A percentile compares a stretch with the other conserved stretches of the same genome.
Conservation (phyloP, 2,888 invertebrate species). For the Acanthosepion pharaonis region DNA sequence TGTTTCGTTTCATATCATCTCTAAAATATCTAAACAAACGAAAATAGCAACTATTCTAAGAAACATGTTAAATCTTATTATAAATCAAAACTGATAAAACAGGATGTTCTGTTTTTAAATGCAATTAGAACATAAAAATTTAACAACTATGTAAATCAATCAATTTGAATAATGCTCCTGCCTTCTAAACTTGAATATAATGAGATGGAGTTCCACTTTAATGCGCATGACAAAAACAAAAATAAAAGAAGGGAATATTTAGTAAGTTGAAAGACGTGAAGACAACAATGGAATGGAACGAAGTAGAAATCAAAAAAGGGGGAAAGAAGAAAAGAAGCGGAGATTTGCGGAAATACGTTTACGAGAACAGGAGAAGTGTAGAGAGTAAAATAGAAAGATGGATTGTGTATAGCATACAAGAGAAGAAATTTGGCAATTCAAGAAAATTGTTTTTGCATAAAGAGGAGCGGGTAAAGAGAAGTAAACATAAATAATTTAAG, state of each 20-base stretch:
- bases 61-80: neutral
- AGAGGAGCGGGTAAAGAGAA: neutral
- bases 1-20: neutral
- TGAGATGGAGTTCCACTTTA: neutral
- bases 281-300: neutral
- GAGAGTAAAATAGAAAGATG: neutral
- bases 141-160: constrained; percentile 10
- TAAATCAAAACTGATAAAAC: neutral
- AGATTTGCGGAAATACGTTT: neutral
- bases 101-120: constrained; percentile 17
- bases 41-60: neutral
- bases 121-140: neutral
- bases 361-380: neutral
- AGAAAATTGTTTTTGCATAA: neutral
- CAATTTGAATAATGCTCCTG: neutral
- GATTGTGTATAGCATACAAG: neutral
- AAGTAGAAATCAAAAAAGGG: neutral
- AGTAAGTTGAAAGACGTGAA: neutral
- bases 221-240: neutral
- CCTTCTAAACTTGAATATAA: neutral
- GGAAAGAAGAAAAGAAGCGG: neutral
- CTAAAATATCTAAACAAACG: neutral
- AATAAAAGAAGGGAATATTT: neutral
- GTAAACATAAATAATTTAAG: neutral
- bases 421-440: neutral